Percentiles rank a stretch among this genome's conserved stretches.
phyloP scores from a whole-genome alignment of 2,113 vertebrate species.

The Triplophysa siluroides region DNA sequence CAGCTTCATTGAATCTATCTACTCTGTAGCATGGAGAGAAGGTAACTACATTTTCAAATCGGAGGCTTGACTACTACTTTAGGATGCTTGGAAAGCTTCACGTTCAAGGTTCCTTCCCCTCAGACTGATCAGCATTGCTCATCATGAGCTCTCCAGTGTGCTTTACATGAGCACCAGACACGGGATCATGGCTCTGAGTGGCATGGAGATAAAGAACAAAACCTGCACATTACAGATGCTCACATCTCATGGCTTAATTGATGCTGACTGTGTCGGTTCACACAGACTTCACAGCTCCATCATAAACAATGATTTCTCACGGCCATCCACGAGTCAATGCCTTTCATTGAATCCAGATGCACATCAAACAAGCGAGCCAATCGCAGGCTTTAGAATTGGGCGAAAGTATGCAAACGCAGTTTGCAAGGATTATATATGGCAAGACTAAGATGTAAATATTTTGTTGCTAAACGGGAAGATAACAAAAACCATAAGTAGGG shows the following conservation, averaged over 20 bases:
- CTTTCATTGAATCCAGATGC: conserved; percentile 46
- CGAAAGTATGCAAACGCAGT: conserved; percentile 4
- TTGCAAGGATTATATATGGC: neutral
- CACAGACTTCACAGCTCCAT: conserved; percentile 64
- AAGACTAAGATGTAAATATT: neutral
- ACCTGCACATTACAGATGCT: conserved; percentile 64
- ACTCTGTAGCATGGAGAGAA: no score
- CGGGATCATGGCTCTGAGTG: conserved; percentile 24
- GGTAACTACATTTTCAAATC: neutral
- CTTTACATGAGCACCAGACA: no score
- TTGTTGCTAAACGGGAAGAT: neutral
- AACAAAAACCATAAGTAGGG: neutral
- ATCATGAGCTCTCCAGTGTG: neutral
- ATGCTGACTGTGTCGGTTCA: conserved; percentile 67
- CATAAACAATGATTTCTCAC: conserved; percentile 64
- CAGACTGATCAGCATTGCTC: neutral
- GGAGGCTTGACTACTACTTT: neutral
- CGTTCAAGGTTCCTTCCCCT: neutral
- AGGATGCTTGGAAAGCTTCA: neutral
- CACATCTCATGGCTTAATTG: conserved; percentile 71
- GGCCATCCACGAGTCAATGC: conserved; percentile 68
- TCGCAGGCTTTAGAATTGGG: neutral
- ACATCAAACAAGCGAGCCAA: conserved; percentile 13
- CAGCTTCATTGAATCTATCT: neutral
- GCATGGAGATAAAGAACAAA: conserved; percentile 70